Evolutionary conservation across 2,113 vertebrate genomes (phyloP).

Genomic region (Gracilinanus agilis): DNA sequence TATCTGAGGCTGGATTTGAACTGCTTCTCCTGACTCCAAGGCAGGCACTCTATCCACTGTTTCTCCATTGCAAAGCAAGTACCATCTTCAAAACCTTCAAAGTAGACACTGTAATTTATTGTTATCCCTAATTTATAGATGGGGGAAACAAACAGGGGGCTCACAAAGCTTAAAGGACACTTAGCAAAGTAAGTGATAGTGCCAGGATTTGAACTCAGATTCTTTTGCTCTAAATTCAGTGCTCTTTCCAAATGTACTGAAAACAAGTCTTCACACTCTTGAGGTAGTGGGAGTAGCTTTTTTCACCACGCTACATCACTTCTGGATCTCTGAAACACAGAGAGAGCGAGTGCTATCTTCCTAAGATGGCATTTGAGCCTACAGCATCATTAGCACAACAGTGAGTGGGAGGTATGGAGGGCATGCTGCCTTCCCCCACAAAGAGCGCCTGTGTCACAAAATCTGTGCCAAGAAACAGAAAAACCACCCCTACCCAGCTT

Average conservation of each 20-base stretch:
- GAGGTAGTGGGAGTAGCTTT: background rate
- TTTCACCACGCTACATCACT: background rate
- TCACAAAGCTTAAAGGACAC: rapidly evolving
- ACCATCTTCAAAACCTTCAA: background rate
- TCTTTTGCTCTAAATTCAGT: background rate
- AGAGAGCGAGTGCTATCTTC: background rate
- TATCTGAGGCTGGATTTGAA: background rate
- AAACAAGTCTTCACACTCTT: background rate
- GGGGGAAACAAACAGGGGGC: background rate
- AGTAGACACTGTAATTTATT: background rate
- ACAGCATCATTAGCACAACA: background rate
- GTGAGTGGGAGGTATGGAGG: background rate
- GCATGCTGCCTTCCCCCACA: background rate
- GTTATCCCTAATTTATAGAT: rapidly evolving
- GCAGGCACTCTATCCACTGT: background rate
- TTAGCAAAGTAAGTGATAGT: background rate
- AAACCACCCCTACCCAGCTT: background rate
- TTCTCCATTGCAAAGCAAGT: background rate
- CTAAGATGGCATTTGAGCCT: no score
- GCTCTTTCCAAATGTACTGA: background rate
- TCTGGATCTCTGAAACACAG: background rate
- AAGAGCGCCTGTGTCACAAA: background rate
- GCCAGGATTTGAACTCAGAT: background rate
- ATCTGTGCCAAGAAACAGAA: background rate
- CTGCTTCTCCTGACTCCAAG: background rate